These are phyloP conservation scores for Nyctibius bracteatus DNA, from an alignment of 2,113 vertebrate genomes.

Conservation along the genomic window DNA sequence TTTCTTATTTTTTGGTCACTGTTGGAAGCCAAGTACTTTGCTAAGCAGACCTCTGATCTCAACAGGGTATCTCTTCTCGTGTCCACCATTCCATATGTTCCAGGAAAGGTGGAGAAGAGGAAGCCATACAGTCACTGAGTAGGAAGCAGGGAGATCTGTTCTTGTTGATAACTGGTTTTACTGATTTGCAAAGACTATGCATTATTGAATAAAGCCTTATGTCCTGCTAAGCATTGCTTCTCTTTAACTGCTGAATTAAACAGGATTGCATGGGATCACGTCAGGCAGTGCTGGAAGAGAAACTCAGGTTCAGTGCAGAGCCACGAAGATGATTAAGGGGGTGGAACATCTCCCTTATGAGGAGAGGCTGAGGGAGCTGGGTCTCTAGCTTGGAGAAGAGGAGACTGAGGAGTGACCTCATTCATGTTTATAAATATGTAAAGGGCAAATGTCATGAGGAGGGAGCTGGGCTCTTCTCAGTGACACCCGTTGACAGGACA, in stretches of 20 bases:
- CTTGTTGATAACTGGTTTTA: background rate
- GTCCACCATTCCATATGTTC: rapidly evolving
- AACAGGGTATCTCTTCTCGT: background rate
- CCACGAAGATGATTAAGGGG: too few relatives aligned
- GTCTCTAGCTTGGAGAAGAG: too few relatives aligned
- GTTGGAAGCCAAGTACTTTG: background rate
- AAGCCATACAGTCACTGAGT: background rate
- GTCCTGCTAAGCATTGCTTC: background rate
- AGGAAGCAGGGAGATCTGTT: background rate
- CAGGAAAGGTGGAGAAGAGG: background rate
- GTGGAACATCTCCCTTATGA: too few relatives aligned
- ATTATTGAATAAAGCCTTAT: background rate
- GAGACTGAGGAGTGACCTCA: too few relatives aligned
- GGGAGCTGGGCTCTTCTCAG: too few relatives aligned
- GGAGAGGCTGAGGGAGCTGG: too few relatives aligned
- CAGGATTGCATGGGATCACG: background rate
- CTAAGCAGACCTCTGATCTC: background rate
- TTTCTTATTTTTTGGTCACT: background rate
- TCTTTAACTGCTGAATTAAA: background rate
- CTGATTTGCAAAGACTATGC: background rate
- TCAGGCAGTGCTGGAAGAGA: background rate
- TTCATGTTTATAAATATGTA: too few relatives aligned
- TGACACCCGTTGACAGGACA: too few relatives aligned
- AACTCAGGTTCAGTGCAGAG: background rate
- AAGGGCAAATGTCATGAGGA: too few relatives aligned